These are phyloP conservation scores for Apis mellifera DNA, from an alignment of 1,140 invertebrate species.

Conservation along the genomic window Amel_HAv3.1 CM009943.2:148501-149000, in stretches of 20 bases:
- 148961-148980: too few species aligned
- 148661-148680: not conserved
- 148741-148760: too few species aligned
- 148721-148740: not conserved
- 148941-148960: too few species aligned
- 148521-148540: slow-evolving; percentile 34
- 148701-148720: not conserved
- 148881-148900: too few species aligned
- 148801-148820: not conserved
- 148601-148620: slow-evolving; percentile 5
- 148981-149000: too few species aligned
- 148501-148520: slow-evolving; percentile 2
- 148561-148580: slow-evolving; percentile 25
- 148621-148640: not conserved
- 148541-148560: slow-evolving; percentile 23
- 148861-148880: too few species aligned
- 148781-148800: not conserved
- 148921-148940: too few species aligned
- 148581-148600: not conserved
- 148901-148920: too few species aligned
- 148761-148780: not conserved
- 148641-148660: slow-evolving; percentile 28
- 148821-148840: not conserved
- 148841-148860: not conserved
- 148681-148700: not conserved